Conservation (phyloP, 2,113 vertebrate genomes). For the Ochotona curzoniae region DNA sequence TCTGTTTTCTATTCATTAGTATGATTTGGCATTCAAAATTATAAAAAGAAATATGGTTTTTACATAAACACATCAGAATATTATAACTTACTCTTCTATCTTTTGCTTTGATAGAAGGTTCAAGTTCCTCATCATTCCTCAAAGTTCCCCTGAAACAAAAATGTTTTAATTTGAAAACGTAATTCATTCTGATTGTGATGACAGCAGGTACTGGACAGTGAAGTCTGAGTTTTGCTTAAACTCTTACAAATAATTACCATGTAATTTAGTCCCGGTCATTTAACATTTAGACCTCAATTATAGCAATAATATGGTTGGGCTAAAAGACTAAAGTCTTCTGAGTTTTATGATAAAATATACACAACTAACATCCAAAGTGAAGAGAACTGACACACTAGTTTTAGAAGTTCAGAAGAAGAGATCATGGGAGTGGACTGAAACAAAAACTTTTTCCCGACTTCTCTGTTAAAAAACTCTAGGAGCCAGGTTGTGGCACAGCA, state of each 20-base stretch:
- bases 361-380: constrained; percentile 6
- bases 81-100: constrained; percentile 82
- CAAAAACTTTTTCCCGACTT: background rate
- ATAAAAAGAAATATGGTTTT: constrained; percentile 22
- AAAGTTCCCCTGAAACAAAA: constrained; percentile 73
- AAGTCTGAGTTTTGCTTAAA: background rate
- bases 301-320: constrained; percentile 17
- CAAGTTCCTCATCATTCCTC: constrained; percentile 74
- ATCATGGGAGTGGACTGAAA: background rate
- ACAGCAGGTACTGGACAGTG: background rate
- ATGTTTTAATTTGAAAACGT: constrained; percentile 50
- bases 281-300: background rate
- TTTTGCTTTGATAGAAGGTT: constrained; percentile 73
- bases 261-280: constrained; percentile 20
- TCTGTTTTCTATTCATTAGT: constrained; percentile 32
- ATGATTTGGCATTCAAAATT: constrained; percentile 28
- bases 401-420: constrained; percentile 35
- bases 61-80: constrained; percentile 19
- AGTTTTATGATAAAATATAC: background rate
- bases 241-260: background rate
- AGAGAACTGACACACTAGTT: background rate
- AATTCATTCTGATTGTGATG: background rate
- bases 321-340: constrained; percentile 16
- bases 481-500: too few relatives aligned
- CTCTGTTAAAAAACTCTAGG: background rate